phyloP scores from a whole-genome alignment of 2,797 vertebrate species.

The Aulostomus chinensis region DNA sequence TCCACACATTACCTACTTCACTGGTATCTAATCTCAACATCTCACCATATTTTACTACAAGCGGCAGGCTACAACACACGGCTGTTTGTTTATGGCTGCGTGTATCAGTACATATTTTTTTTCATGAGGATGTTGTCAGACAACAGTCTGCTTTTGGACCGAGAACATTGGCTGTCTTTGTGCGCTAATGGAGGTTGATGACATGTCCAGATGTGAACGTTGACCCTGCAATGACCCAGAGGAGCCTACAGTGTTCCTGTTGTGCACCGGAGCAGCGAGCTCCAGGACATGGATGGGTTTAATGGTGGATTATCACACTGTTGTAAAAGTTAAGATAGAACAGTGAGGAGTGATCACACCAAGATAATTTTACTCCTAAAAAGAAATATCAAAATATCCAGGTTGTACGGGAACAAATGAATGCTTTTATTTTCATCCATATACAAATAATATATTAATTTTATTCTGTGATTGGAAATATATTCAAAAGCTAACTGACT shows the following conservation, averaged over 20 bases:
- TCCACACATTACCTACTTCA: conserved; percentile 38
- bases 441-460: no score
- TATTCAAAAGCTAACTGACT: no score
- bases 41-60: no score
- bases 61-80: no score
- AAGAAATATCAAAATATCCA: no score
- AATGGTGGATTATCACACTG: conserved; percentile 29
- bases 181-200: conserved; percentile 66
- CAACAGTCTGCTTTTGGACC: not conserved
- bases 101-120: conserved; percentile 8
- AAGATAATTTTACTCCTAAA: no score
- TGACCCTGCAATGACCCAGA: conserved; percentile 66
- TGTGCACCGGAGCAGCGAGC: conserved; percentile 40
- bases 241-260: conserved; percentile 43
- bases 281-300: conserved; percentile 29
- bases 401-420: no score
- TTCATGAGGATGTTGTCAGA: conserved; percentile 9
- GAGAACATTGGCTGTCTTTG: conserved; percentile 48
- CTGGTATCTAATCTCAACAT: conserved; percentile 1
- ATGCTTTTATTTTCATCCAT: no score
- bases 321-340: conserved; percentile 3
- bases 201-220: conserved; percentile 77
- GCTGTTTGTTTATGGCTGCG: not conserved
- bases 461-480: no score
- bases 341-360: not conserved